Percentiles rank a stretch among this genome's conserved stretches.
phyloP scores from a whole-genome alignment of 2,113 vertebrate genomes.

The Strix aluco region DNA sequence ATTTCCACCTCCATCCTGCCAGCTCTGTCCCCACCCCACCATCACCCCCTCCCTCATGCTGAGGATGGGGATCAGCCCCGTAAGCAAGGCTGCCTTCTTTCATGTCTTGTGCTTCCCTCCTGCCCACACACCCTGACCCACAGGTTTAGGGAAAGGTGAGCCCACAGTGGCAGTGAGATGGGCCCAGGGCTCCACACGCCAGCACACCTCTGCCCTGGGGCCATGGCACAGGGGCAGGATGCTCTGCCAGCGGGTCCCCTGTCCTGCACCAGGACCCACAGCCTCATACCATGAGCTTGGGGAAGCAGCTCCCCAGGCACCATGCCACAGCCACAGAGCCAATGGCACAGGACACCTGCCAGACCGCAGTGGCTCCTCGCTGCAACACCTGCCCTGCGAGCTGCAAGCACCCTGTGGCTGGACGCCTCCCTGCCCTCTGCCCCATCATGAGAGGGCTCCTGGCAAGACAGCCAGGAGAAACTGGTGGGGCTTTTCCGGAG shows the following conservation, averaged over 20 bases:
- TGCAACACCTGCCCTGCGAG: rapidly evolving
- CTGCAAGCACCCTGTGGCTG: too few relatives aligned
- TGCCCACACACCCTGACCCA: background rate
- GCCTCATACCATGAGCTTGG: rapidly evolving
- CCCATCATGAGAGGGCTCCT: background rate
- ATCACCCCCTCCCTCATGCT: rapidly evolving
- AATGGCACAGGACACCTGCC: background rate
- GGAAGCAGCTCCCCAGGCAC: rapidly evolving
- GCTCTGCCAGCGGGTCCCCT: rapidly evolving
- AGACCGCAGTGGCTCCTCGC: background rate
- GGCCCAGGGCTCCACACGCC: rapidly evolving
- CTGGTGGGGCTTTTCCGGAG: background rate
- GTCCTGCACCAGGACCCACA: rapidly evolving
- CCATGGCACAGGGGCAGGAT: rapidly evolving
- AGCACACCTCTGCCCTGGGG: background rate
- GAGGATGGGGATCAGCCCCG: background rate
- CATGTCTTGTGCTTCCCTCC: rapidly evolving
- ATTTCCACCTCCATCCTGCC: background rate
- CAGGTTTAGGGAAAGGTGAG: background rate
- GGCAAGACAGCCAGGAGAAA: background rate
- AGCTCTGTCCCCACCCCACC: background rate
- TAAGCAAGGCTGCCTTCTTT: background rate
- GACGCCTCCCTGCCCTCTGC: background rate
- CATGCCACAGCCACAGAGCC: rapidly evolving
- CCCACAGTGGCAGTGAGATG: rapidly evolving